These are phyloP conservation scores for Hippocampus comes DNA, from an alignment of 2,113 vertebrate genomes.

Conservation along the genomic window DNA sequence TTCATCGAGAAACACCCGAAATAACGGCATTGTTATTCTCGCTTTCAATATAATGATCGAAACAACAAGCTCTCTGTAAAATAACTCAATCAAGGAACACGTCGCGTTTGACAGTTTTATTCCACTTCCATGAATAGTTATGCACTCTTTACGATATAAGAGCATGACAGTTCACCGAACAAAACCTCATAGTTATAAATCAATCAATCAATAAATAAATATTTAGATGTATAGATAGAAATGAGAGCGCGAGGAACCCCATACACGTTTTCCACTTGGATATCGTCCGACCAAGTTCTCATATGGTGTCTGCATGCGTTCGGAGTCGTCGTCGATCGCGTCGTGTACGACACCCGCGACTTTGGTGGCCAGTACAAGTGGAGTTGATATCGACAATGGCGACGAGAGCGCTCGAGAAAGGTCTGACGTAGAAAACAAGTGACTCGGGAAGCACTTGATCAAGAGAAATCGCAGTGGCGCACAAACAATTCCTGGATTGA, in stretches of 20 bases:
- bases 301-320: constrained; percentile 63
- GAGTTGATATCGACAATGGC: constrained; percentile 39
- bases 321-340: constrained; percentile 40
- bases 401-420: constrained; percentile 52
- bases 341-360: constrained; percentile 58
- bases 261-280: constrained; percentile 58
- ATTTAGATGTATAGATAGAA: constrained; percentile 46
- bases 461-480: constrained; percentile 41
- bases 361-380: constrained; percentile 24
- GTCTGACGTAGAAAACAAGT: constrained; percentile 50
- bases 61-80: not conserved
- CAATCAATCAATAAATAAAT: constrained; percentile 40
- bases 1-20: no score
- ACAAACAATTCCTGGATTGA: not conserved
- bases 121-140: constrained; percentile 55
- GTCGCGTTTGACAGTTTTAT: constrained; percentile 50
- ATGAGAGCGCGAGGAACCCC: constrained; percentile 55
- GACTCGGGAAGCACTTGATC: constrained; percentile 65
- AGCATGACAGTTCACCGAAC: constrained; percentile 55
- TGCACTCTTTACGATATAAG: constrained; percentile 60
- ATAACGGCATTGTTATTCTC: no score
- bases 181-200: constrained; percentile 50
- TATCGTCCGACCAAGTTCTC: constrained; percentile 53
- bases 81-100: constrained; percentile 11
- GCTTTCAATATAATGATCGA: no score